phyloP scores from a whole-genome alignment of 1,140 invertebrate species.

The Helicoverpa armigera region DNA sequence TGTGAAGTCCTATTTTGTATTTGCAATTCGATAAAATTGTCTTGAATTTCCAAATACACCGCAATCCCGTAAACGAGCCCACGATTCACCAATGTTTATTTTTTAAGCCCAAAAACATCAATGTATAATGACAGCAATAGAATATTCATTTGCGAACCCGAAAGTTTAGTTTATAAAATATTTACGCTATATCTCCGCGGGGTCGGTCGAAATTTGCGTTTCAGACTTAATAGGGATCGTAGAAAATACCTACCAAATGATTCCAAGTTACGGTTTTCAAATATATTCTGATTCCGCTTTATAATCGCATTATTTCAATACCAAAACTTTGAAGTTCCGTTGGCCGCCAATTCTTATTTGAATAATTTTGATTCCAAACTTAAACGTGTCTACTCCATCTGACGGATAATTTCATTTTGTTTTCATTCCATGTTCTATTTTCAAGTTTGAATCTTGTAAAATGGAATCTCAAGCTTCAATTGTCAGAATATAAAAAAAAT shows the following conservation, averaged over 20 bases:
- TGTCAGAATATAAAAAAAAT: constrained; percentile 9
- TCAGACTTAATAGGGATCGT: constrained; percentile 49
- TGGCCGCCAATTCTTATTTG: constrained; percentile 37
- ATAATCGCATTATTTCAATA: constrained; percentile 41
- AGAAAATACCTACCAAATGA: constrained; percentile 16
- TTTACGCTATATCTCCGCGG: constrained; percentile 56
- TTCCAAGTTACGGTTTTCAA: constrained; percentile 29
- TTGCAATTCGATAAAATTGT: not conserved
- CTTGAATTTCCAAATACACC: constrained; percentile 1
- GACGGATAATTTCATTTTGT: constrained; percentile 34
- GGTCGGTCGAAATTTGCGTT: constrained; percentile 44
- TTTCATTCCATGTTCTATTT: constrained; percentile 27
- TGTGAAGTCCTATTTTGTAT: too few species aligned
- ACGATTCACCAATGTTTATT: constrained; percentile 38
- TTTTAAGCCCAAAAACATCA: constrained; percentile 45
- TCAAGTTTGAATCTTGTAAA: constrained; percentile 7
- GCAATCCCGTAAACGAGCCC: not conserved
- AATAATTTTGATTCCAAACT: constrained; percentile 43
- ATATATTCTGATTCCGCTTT: not conserved
- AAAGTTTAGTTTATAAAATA: constrained; percentile 63
- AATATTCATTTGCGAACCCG: constrained; percentile 56
- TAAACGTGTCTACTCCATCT: constrained; percentile 27
- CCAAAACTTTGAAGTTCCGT: constrained; percentile 23
- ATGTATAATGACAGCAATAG: constrained; percentile 55
- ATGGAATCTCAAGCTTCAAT: constrained; percentile 14